These are phyloP conservation scores for Pseudomyrmex flavicornis DNA, from an alignment of 1,140 invertebrate genomes.

Conservation along the genomic window DNA sequence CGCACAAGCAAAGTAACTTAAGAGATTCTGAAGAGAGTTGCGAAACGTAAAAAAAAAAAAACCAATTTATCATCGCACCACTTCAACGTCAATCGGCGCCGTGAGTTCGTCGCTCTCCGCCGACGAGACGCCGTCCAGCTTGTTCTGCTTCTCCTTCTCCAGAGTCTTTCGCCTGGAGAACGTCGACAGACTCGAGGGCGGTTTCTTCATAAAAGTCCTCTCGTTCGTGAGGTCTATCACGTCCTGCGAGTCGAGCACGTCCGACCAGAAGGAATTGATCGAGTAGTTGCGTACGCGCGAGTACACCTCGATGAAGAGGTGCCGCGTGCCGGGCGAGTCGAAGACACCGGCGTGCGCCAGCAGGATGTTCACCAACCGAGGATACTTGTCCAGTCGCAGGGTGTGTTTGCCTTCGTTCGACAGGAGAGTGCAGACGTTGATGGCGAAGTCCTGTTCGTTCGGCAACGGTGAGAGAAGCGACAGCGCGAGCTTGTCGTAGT, in stretches of 20 bases:
- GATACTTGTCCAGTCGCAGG: slow-evolving; percentile 93
- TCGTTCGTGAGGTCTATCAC: slow-evolving; percentile 90
- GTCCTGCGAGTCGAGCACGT: slow-evolving; percentile 87
- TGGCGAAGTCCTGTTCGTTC: slow-evolving; percentile 99
- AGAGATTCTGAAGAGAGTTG: too few species aligned
- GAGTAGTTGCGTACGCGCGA: slow-evolving; percentile 89
- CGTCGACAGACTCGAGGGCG: slow-evolving; percentile 70
- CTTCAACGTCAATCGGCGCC: slow-evolving; percentile 74
- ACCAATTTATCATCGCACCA: slow-evolving; percentile 47
- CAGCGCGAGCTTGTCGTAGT: slow-evolving; percentile 94
- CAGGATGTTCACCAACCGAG: slow-evolving; percentile 94
- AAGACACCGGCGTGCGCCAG: slow-evolving; percentile 97
- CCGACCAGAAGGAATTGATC: slow-evolving; percentile 91
- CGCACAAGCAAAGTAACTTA: too few species aligned
- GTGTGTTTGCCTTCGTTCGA: slow-evolving; percentile 97
- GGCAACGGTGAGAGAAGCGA: slow-evolving; percentile 97
- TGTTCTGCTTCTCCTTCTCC: slow-evolving; percentile 75
- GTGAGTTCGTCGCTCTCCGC: slow-evolving; percentile 59
- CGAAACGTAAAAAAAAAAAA: too few species aligned
- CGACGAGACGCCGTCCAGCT: slow-evolving; percentile 24
- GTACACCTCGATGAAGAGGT: slow-evolving; percentile 91
- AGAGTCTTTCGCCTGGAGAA: slow-evolving; percentile 81
- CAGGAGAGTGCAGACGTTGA: slow-evolving; percentile 98
- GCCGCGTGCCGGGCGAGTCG: slow-evolving; percentile 88
- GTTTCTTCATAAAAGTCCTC: slow-evolving; percentile 86